Conservation (phyloP, 2,797 vertebrate species). For the Paramormyrops hopkinsi region DNA sequence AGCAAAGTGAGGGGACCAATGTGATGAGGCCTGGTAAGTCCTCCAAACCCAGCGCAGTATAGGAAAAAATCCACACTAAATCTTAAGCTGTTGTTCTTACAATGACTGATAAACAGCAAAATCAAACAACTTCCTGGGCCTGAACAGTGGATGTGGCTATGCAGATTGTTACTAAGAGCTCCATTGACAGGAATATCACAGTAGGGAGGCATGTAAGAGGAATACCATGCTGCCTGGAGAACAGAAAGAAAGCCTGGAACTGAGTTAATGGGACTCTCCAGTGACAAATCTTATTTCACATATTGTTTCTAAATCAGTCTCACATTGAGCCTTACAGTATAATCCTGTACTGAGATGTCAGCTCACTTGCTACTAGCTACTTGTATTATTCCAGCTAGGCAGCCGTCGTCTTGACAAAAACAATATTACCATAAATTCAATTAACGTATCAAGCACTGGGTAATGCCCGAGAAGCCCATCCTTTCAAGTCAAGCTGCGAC, state of each 20-base stretch:
- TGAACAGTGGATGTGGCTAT: not conserved
- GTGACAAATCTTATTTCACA: conserved; percentile 5
- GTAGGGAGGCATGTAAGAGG: not conserved
- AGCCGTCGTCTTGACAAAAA: not conserved
- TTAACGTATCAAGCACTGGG: not conserved
- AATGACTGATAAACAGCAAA: not conserved
- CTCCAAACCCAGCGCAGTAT: not conserved
- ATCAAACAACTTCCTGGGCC: not conserved
- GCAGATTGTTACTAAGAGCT: not conserved
- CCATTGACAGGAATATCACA: not conserved
- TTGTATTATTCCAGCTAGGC: not conserved
- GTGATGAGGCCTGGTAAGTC: conserved; percentile 18
- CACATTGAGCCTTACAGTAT: not conserved
- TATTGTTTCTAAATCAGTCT: conserved; percentile 15
- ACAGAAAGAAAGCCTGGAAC: not conserved
- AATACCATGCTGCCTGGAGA: not conserved
- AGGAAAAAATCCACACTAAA: not conserved
- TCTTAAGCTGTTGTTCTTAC: not conserved
- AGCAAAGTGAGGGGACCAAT: conserved; percentile 13
- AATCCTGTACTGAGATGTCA: not conserved
- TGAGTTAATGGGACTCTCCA: not conserved
- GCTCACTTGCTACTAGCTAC: not conserved
- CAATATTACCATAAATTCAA: conserved; percentile 11
- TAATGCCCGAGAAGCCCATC: not conserved
- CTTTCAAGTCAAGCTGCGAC: not conserved